Evolutionary conservation across 2,797 vertebrate genomes (phyloP).

Genomic region (Brachymystax lenok): DNA sequence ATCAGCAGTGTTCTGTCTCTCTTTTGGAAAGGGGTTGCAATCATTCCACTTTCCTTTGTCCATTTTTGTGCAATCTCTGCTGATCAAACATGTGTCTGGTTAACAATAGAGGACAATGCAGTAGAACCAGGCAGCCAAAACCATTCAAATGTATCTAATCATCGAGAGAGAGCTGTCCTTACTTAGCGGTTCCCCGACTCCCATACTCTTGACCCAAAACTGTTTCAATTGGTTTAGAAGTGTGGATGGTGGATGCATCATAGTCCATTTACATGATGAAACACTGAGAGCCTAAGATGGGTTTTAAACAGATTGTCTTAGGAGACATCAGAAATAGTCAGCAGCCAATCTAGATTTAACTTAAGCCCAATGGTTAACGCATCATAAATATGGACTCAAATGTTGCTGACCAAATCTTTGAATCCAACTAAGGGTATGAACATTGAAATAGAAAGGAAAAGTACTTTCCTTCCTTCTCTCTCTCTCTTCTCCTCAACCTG

Average conservation of each 20-base stretch:
- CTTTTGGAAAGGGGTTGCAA: not conserved
- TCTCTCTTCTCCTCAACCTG: not conserved
- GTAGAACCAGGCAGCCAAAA: not conserved
- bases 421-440: not conserved
- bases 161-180: no score
- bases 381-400: not conserved
- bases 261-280: no score
- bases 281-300: no score
- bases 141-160: not conserved
- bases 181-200: no score
- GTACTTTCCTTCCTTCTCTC: not conserved
- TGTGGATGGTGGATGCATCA: no score
- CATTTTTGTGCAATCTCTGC: not conserved
- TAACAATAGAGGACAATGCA: not conserved
- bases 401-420: not conserved
- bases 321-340: not conserved
- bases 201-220: no score
- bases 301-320: no score
- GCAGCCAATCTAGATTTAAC: not conserved
- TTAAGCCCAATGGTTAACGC: not conserved
- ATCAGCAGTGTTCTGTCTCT: conserved; percentile 55
- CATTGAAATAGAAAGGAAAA: not conserved
- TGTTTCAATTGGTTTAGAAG: no score
- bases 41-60: not conserved
- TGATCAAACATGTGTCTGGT: not conserved